Evolutionary conservation across 1,140 invertebrate species (phyloP), one percentile per base, ranked within the genome.

Genomic region (Hesperophylax magnus): DNA sequence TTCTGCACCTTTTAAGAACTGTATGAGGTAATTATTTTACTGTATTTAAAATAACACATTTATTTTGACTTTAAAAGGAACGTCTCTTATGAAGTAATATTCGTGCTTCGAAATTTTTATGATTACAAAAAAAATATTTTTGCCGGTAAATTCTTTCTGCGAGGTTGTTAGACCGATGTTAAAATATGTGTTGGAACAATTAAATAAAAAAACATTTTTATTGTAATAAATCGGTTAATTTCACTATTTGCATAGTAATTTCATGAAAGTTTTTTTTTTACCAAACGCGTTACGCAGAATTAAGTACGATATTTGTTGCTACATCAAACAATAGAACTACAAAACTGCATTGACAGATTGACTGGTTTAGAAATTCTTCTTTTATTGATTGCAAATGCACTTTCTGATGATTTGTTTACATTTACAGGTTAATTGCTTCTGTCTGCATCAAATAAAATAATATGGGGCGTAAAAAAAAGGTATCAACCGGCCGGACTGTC

Each of bases 401-500:
- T 20, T 67, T 69, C 17, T n/a, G 6, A n/a, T 17, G n/a, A 56
- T 24, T 56, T 53, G n/a, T 74, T 58, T 72, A 18, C 31, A 53
- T 56, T 75, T 75, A 2, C 69, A 72, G 69, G 69, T 72, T 52
- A 72, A 72, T 18, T 24, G 18, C 18, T 3, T 20, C 63, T 18
- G 34, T 53, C 24, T 52, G n/a, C 31, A 58, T 27, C n/a, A 75
- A 75, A 58, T 75, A 54, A 31, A 52, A 31, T 18, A 75, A 54
- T 56, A 75, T 81, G 80, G 80, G 80, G 17, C 76, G 80, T 20
- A 81, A 81, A 18, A 81, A 81, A 76, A 81, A 78, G 69, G 60
- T 56, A 22, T 11, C 77, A 17, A 47, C 77, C 4, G 61, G 14
- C 52, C 53, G 47, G 34, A 7, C 74, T 8, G 63, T 74, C 20